phyloP scores from a whole-genome alignment of 2,888 invertebrate species.

The Synergus japonicus region DNA sequence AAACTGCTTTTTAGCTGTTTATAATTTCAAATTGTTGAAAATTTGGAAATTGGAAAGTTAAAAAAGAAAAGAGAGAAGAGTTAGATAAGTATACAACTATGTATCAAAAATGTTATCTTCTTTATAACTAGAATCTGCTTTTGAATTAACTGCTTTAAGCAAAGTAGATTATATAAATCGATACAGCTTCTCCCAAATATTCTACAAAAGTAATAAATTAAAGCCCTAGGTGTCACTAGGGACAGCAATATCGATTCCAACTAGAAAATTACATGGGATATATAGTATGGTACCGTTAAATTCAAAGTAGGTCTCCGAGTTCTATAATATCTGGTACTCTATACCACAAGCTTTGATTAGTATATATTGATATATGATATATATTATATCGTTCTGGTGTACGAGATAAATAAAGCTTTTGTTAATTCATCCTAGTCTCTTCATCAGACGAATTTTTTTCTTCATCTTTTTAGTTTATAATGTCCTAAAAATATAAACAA shows the following conservation, averaged over 20 bases:
- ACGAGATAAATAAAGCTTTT: neutral
- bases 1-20: too few species aligned
- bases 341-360: neutral
- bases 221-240: neutral
- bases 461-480: too few species aligned
- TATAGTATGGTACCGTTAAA: neutral
- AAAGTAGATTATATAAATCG: neutral
- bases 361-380: neutral
- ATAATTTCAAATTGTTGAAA: too few species aligned
- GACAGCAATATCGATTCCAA: neutral
- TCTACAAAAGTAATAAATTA: neutral
- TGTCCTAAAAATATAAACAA: too few species aligned
- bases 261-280: conserved; percentile 1
- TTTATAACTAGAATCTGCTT: neutral
- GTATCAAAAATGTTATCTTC: too few species aligned
- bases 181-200: conserved; percentile 1
- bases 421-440: too few species aligned
- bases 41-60: too few species aligned
- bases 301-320: neutral
- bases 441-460: too few species aligned
- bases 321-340: neutral
- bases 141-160: neutral
- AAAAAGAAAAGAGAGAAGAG: too few species aligned
- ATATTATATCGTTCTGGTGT: neutral
- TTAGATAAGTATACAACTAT: too few species aligned